These are phyloP conservation scores for Alentia gelatinosa DNA, from an alignment of 2,888 invertebrate species.

Conservation along the genomic window DNA sequence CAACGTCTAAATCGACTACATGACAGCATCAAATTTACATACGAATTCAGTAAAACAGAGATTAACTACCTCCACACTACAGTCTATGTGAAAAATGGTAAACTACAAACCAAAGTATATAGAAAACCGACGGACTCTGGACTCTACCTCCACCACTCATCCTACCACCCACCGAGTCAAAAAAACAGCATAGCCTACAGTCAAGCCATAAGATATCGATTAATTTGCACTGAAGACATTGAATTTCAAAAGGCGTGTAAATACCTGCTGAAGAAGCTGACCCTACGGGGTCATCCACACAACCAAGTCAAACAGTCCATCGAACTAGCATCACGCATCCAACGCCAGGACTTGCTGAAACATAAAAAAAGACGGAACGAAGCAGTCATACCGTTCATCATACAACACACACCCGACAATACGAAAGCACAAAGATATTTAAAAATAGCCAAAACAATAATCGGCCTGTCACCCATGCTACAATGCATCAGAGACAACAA, in stretches of 20 bases:
- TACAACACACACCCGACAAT: too few species aligned
- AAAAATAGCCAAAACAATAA: too few species aligned
- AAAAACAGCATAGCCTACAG: neutral
- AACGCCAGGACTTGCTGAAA: neutral
- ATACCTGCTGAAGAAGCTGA: neutral
- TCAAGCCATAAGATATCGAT: neutral
- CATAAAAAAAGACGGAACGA: neutral
- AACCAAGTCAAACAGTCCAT: neutral
- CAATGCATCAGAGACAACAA: too few species aligned
- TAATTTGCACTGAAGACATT: neutral
- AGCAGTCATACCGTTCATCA: too few species aligned
- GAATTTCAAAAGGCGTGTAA: neutral
- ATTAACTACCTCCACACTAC: slow-evolving; percentile 39
- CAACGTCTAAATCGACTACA: neutral
- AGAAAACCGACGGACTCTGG: slow-evolving; percentile 21
- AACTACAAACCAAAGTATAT: neutral
- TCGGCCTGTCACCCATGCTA: too few species aligned
- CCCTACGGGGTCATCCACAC: neutral
- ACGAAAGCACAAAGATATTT: too few species aligned
- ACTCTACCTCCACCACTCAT: neutral
- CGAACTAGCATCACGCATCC: neutral
- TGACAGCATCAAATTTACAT: neutral
- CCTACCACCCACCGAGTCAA: neutral
- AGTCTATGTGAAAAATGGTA: neutral
- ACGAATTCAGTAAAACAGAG: neutral